Evolutionary conservation across 2,888 invertebrate genomes (phyloP), one percentile per base, ranked within the genome.

Genomic region (Neocrepidodera transversa): DNA sequence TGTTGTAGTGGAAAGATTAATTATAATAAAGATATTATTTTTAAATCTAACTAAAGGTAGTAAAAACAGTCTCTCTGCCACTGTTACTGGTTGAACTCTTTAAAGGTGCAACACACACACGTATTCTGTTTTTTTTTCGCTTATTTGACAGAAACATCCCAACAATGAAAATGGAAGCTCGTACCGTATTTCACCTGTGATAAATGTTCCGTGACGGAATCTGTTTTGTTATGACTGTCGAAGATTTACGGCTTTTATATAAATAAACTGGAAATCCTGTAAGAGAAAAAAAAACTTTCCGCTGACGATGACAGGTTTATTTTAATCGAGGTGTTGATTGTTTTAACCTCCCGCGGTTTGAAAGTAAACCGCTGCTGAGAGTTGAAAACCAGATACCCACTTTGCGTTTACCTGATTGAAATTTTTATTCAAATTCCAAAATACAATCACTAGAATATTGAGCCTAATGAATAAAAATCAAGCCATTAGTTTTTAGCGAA

Each of bases 141-240:
- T 65, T 60, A 66, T 57, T 43, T 50, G 43, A 63, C 62, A 59
- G 57, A 67, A 65, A 64, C 57, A 60, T 62, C 52, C 49, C 63
- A 59, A 63, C 59, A 67, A 59, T 56, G 60, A 57, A 55, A 55
- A 57, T 53, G 56, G 58, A 59, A 58, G 58, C 55, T 43, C 62
- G 63, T 66, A 54, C 54, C 36, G 45, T 45, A 54, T 54, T 65
- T 68, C 66, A 69, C 69, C 69, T 69, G 67, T 61, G 62, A 64
- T 62, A 67, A 64, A 69, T 65, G 64, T 56, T 62, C 50, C 50
- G 43, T 63, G 63, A 62, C 58, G 60, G 54, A 53, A 54, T 54
- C 60, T 52, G 49, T 48, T 59, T 54, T 68, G 66, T 67, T 68
- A 63, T 65, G 64, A 60, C 65, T 63, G 64, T 56, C 53, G 35